Evolutionary conservation across 2,888 invertebrate species (phyloP).

Genomic region (Amblyjoppa fuscipennis): DNA sequence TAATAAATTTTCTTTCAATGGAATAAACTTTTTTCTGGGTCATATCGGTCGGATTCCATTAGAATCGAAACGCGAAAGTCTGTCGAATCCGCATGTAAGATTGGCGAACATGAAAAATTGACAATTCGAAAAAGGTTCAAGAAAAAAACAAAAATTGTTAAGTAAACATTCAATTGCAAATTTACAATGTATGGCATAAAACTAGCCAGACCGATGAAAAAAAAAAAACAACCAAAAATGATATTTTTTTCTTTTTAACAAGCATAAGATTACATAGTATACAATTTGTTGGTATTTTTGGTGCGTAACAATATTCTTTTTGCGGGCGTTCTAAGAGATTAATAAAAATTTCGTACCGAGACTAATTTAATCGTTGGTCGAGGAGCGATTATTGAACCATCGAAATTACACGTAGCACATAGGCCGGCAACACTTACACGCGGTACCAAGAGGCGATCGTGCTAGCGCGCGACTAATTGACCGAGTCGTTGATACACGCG

Average conservation of each 20-base stretch:
- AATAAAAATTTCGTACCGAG: slow-evolving; percentile 38
- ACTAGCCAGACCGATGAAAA: too few relatives aligned
- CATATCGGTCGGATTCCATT: too few relatives aligned
- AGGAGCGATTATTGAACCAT: slow-evolving; percentile 32
- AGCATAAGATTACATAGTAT: not conserved
- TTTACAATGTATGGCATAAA: too few relatives aligned
- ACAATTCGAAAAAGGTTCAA: too few relatives aligned
- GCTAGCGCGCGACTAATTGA: slow-evolving; percentile 54
- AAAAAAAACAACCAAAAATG: not conserved
- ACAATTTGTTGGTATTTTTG: not conserved
- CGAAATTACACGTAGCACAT: slow-evolving; percentile 17
- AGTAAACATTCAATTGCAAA: too few relatives aligned
- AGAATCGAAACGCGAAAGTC: too few relatives aligned
- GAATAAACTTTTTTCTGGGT: too few relatives aligned
- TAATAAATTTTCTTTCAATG: too few relatives aligned
- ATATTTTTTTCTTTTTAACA: not conserved
- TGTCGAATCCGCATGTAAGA: too few relatives aligned
- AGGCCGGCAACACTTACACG: not conserved
- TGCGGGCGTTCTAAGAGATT: not conserved
- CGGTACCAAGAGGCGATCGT: slow-evolving; percentile 12
- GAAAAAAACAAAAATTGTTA: too few relatives aligned
- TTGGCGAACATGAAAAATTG: too few relatives aligned
- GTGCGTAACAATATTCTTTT: not conserved
- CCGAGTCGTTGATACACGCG: slow-evolving; percentile 42
- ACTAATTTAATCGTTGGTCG: slow-evolving; percentile 39